Base-by-base conservation (phyloP, 2,797 vertebrate genomes). In the Echeneis naucrates region DNA sequence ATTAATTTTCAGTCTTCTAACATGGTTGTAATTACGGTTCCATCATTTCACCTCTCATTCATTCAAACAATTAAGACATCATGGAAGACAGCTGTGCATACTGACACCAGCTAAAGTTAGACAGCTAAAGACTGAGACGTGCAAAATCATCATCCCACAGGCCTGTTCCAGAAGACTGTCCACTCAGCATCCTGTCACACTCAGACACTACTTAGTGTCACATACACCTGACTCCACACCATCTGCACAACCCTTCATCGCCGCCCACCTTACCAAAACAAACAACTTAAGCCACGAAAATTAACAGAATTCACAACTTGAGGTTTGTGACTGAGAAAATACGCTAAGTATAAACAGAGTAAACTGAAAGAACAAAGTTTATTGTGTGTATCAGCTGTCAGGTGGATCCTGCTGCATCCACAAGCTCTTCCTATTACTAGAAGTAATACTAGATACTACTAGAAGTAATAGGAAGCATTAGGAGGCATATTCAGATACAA, bases 181-280 rank as follows among this genome's bases (percentile, higher is more conserved):
- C 73, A 64, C 63, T 67, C 40, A 57, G 32, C 27, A 27, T 60
- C 78, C 79, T 87, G 87, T 88, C 85, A 88, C 77, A 68, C 60
- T 83, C 83, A 89, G 83, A 67, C 26, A 71, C 76, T 72, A 81
- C 91, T 91, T 78, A 66, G 72, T 90, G 92, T 94, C 93, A 93
- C 63, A 60, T 57, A 77, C 78, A 78, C 27, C 58, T 2, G 52
- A 75, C 74, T 86, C 77, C 40, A 72, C 64, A 77, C 83, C 93
- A 92, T 88, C 90, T 90, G 85, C 72, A 68, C 66, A 54, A 33
- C 64, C 52, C 62, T 61, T 80, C 45, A 71, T 35, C 13, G 19
- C 40, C 8, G 1, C 5, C 37, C 47, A 35, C 53, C 62, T 26
- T 27, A 6, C 12, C 17, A 24, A 68, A 30, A 56, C 16, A 55